Base-by-base conservation (phyloP, 2,797 vertebrate species). In the Clamator glandarius region DNA sequence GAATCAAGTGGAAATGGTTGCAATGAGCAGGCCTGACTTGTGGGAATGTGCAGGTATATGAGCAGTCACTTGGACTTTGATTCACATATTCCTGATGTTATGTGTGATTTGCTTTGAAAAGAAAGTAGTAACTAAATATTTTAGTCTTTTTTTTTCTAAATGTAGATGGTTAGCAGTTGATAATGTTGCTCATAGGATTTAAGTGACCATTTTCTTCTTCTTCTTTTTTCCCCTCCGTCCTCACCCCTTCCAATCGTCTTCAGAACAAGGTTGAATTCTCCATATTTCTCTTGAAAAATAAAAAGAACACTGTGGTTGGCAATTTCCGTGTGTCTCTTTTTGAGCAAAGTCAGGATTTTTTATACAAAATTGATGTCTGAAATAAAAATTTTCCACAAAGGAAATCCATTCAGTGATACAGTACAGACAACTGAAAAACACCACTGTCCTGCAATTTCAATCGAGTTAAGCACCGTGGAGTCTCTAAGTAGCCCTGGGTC, bases 261-360 rank as follows among this genome's bases (percentile, higher is more conserved):
- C 96, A 97, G 97, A 96, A 95, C 97, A 97, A 97, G 96, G 96
- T 92, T 97, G 96, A 97, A 95, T 95, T 95, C 83, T 97, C 42
- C 93, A 91, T 96, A 85, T 93, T 95, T 96, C 70, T 95, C 78
- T 93, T 93, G 85, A 93, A 93, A 96, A 97, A 95, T 97, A 96
- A 91, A 97, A 96, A 94, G 84, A 96, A 89, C 89, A 84, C 85
- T 97, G 73, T 95, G 95, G 59, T 95, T 96, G 86, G 92, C 87
- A 89, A 72, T 96, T 92, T 81, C 76, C 67, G 52, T 83, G 44
- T 93, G 80, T 93, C 78, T 94, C 90, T 66, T 95, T 90, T 64
- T 93, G 92, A 94, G 92, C 92, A 91, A 87, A 96, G 62, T 59
- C 91, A 95, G 92, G 81, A 94, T 91, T 96, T 87, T 89, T 91